Evolutionary conservation across 2,888 invertebrate genomes (phyloP).

Genomic region (Tholera decimalis): DNA sequence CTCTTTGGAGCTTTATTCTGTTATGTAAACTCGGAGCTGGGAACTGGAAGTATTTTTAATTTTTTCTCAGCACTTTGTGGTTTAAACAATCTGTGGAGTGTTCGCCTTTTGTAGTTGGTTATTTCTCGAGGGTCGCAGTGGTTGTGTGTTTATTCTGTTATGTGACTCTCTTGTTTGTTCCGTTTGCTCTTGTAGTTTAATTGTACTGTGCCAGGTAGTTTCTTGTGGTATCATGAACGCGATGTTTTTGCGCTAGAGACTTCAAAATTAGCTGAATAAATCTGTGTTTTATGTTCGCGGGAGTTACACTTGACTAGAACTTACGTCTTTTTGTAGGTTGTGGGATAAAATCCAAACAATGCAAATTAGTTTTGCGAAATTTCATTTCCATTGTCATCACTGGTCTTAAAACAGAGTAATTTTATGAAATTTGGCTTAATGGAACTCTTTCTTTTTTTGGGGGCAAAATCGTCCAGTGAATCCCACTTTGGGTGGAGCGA

Average conservation of each 20-base stretch:
- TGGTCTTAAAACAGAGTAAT: no score
- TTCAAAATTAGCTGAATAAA: not conserved
- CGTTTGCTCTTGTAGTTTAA: constrained; percentile 2
- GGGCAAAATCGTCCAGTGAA: no score
- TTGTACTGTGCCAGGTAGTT: constrained; percentile 12
- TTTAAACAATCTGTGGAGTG: constrained; percentile 53
- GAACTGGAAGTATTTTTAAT: constrained; percentile 50
- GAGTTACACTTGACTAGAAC: no score
- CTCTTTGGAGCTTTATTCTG: constrained; percentile 51
- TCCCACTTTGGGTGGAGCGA: no score
- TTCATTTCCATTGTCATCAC: no score
- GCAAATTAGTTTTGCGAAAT: no score
- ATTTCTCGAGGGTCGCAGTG: constrained; percentile 41
- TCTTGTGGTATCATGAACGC: not conserved
- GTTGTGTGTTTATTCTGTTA: constrained; percentile 31
- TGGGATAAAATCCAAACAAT: no score
- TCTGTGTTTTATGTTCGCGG: not conserved
- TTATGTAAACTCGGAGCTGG: constrained; percentile 45
- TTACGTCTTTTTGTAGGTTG: no score
- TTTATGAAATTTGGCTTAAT: no score
- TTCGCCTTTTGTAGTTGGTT: constrained; percentile 33
- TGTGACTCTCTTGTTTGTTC: constrained; percentile 19
- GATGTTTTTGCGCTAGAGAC: not conserved
- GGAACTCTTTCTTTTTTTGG: no score
- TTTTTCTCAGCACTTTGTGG: constrained; percentile 51